Evolutionary conservation across 2,797 vertebrate species (phyloP), one percentile per base, ranked within the genome.

Genomic region (Sebastiscus albofasciatus): DNA sequence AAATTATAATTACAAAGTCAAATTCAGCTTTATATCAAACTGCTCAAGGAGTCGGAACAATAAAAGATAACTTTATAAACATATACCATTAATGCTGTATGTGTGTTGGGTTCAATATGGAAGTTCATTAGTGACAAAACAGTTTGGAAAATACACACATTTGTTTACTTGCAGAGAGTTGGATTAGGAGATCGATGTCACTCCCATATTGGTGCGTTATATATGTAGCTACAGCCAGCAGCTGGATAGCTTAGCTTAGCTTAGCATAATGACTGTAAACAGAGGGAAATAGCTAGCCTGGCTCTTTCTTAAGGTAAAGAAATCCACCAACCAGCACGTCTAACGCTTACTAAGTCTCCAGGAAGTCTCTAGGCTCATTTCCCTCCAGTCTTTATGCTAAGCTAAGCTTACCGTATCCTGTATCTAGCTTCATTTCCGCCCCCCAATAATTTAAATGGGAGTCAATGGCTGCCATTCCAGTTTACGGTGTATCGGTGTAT

Each of bases 1-100:
- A 77, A 88, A 74, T 79, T 64, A 33, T 31, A 65, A 77, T 85
- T 14, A 72, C 58, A 75, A 60, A 66, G 61, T 66, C 4, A 78
- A 60, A 52, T 13, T 65, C 39, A 34, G 61, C 49, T 65, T 22
- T 7, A 33, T 33, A 56, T 66, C 31, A 20, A 68, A 77, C 27
- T 56, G 39, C 29, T 78, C n/a, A 56, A 26, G 22, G 29, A 31
- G 11, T 34, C 3, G 60, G 6, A 24, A 55, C 26, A 27, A 9
- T 24, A 14, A 34, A 36, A 31, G 14, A 39, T 1, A 2, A 14
- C n/a, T 26, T 26, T 3, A 34, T 13, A 1, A 34, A 59, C 16
- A 46, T 42, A 3, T 29, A 39, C 4, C 0, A 12, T 13, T 6
- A 36, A 16, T 2, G 3, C 2, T 60, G 26, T n/a, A 3, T n/a